These are phyloP conservation scores for Glossosoma conforme DNA, from an alignment of 1,140 invertebrate genomes.

Conservation along the genomic window DNA sequence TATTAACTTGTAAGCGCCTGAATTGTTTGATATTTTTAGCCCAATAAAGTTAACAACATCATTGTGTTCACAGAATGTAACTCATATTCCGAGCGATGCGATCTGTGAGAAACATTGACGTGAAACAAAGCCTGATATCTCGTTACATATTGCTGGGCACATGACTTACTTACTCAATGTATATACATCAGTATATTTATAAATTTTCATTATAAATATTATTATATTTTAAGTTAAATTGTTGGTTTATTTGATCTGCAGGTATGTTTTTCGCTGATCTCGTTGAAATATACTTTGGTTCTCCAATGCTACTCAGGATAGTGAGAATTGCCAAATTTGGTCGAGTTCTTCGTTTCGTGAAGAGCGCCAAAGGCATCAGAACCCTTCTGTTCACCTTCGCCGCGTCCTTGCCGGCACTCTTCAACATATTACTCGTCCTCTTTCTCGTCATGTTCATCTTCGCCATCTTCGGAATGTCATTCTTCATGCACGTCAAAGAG, in stretches of 20 bases:
- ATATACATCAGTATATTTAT: no score
- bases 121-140: no score
- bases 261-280: slow-evolving; percentile 92
- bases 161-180: no score
- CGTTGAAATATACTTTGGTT: slow-evolving; percentile 96
- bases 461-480: slow-evolving; percentile 98
- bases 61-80: no score
- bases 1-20: no score
- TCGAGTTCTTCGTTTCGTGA: slow-evolving; percentile 91
- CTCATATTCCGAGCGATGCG: no score
- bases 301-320: slow-evolving; percentile 92
- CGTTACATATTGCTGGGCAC: no score
- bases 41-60: no score
- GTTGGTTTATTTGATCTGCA: slow-evolving; percentile 55
- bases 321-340: slow-evolving; percentile 97
- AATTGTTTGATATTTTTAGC: no score
- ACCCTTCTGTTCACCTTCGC: slow-evolving; percentile 94
- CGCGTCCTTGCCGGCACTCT: slow-evolving; percentile 95
- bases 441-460: slow-evolving; percentile 99
- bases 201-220: no score
- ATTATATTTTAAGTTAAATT: no score
- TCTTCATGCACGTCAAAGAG: slow-evolving; percentile 96
- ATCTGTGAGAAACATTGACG: no score
- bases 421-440: slow-evolving; percentile 96
- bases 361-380: slow-evolving; percentile 95